A percentile compares a stretch with the other conserved stretches of the same genome.
Evolutionary conservation across 1,140 invertebrate species (phyloP).

Genomic region (Atta texana): DNA sequence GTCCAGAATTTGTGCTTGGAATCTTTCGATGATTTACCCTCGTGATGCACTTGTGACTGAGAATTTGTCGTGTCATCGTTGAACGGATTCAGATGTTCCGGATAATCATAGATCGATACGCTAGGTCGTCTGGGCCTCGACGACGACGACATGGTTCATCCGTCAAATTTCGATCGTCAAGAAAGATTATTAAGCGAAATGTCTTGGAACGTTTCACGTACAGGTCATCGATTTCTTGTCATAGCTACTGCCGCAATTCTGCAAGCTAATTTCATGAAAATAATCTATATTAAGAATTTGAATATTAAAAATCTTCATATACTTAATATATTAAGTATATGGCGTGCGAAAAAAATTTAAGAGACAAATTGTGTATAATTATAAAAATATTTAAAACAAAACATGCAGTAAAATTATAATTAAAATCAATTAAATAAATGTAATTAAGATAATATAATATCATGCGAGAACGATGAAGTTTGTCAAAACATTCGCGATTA

Average conservation of each 20-base stretch:
- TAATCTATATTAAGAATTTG: slow-evolving; percentile 1
- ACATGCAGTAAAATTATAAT: neutral
- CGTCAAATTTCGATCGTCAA: slow-evolving; percentile 33
- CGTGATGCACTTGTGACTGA: slow-evolving; percentile 68
- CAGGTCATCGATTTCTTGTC: slow-evolving; percentile 63
- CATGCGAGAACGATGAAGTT: neutral
- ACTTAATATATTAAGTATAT: neutral
- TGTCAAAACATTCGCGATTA: slow-evolving; percentile 16
- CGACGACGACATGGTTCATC: slow-evolving; percentile 79
- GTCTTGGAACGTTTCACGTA: slow-evolving; percentile 8
- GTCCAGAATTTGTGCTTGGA: slow-evolving; percentile 83
- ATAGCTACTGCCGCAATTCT: slow-evolving; percentile 34
- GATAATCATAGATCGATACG: slow-evolving; percentile 89
- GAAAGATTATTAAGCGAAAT: slow-evolving; percentile 22
- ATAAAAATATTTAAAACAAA: neutral
- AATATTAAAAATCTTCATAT: neutral
- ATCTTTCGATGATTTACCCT: slow-evolving; percentile 78
- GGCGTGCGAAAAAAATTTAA: neutral
- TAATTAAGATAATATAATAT: slow-evolving; percentile 2
- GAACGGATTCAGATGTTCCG: slow-evolving; percentile 91
- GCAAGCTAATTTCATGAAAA: slow-evolving; percentile 26
- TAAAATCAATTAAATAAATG: neutral
- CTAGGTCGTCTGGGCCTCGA: slow-evolving; percentile 78
- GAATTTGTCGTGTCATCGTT: slow-evolving; percentile 87
- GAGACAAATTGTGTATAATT: neutral